Evolutionary conservation across 2,113 vertebrate species (phyloP).

Genomic region (Willisornis vidua): DNA sequence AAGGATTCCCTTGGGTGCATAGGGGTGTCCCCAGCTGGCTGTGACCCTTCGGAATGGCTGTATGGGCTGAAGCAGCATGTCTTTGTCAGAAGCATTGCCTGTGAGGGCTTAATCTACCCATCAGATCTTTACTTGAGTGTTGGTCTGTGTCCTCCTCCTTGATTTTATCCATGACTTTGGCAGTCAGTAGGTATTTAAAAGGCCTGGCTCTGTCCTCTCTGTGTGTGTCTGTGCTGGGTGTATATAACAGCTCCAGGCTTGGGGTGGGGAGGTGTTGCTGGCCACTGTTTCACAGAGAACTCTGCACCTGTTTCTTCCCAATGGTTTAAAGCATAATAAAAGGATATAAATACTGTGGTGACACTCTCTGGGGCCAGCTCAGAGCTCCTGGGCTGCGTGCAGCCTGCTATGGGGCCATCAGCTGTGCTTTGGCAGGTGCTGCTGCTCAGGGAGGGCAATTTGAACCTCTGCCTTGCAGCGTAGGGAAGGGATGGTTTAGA

Average conservation of each 20-base stretch:
- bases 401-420: not conserved
- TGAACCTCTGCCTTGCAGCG: not conserved
- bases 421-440: not conserved
- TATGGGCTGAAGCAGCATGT: not conserved
- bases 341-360: constrained; percentile 67
- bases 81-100: not conserved
- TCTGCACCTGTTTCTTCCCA: constrained; percentile 68
- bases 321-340: constrained; percentile 50
- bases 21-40: not conserved
- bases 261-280: not conserved
- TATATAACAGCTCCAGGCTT: not conserved
- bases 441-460: not conserved
- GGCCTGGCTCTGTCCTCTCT: not conserved
- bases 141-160: not conserved
- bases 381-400: not conserved
- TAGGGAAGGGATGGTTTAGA: not conserved
- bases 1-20: rapidly evolving
- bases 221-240: not conserved
- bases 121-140: not conserved
- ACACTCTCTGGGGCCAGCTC: not conserved
- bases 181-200: not conserved
- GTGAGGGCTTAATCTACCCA: not conserved
- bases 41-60: not conserved
- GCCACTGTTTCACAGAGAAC: not conserved
- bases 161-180: not conserved